Percentiles rank a stretch among this genome's conserved stretches.
phyloP scores from a whole-genome alignment of 2,113 vertebrate species.

The rat (Rattus norvegicus) region GRCr8 NC_086031.1:20667001-20667500 shows the following conservation, averaged over 20 bases:
- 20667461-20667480: background rate
- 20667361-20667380: background rate
- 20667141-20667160: background rate
- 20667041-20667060: background rate
- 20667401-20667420: background rate
- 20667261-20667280: background rate
- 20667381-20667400: background rate
- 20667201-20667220: background rate
- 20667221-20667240: background rate
- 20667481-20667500: background rate
- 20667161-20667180: background rate
- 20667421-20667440: background rate
- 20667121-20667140: background rate
- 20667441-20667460: background rate
- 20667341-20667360: background rate
- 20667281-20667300: too few relatives aligned
- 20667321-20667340: background rate
- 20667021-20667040: background rate
- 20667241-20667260: background rate
- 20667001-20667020: constrained; percentile 22
- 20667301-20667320: too few relatives aligned
- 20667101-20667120: background rate
- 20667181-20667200: background rate
- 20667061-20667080: background rate
- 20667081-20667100: background rate